Evolutionary conservation across 64 coral and sea anemone species (phyloP).

Genomic region (Pocillopora damicornis): DNA sequence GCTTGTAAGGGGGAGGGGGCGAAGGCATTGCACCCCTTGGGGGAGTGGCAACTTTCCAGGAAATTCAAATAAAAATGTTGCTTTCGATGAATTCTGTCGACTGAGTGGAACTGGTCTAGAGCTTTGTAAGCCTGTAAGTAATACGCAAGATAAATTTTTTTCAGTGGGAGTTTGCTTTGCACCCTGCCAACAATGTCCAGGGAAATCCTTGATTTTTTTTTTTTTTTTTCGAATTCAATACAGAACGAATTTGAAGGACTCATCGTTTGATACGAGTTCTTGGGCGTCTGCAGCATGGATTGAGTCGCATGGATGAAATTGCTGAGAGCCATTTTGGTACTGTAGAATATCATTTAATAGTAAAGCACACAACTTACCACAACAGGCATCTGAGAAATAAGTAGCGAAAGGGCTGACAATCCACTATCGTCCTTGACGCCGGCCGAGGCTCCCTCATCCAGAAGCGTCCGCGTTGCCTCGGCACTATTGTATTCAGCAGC

Average conservation of each 20-base stretch:
- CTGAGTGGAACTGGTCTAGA: slow-evolving; percentile 71
- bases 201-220: background rate
- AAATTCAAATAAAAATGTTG: slow-evolving; percentile 79
- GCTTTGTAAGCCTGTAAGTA: slow-evolving; percentile 62
- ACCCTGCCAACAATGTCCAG: too few species aligned
- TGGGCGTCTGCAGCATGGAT: background rate
- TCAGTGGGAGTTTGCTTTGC: too few species aligned
- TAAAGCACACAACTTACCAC: slow-evolving; percentile 44
- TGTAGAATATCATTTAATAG: too few species aligned
- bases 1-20: slow-evolving; percentile 17
- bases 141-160: background rate
- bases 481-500: slow-evolving; percentile 75
- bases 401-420: slow-evolving; percentile 59
- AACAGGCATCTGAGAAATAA: slow-evolving; percentile 69
- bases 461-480: slow-evolving; percentile 55
- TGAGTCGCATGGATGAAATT: too few species aligned
- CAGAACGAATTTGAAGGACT: background rate
- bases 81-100: slow-evolving; percentile 69
- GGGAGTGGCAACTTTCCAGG: slow-evolving; percentile 24
- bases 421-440: slow-evolving; percentile 70
- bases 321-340: too few species aligned
- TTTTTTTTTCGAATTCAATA: background rate
- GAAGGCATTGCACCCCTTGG: slow-evolving; percentile 9
- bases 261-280: background rate
- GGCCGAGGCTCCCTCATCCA: slow-evolving; percentile 74